Evolutionary conservation across 2,113 vertebrate genomes (phyloP).

Genomic region (Crypturellus undulatus): DNA sequence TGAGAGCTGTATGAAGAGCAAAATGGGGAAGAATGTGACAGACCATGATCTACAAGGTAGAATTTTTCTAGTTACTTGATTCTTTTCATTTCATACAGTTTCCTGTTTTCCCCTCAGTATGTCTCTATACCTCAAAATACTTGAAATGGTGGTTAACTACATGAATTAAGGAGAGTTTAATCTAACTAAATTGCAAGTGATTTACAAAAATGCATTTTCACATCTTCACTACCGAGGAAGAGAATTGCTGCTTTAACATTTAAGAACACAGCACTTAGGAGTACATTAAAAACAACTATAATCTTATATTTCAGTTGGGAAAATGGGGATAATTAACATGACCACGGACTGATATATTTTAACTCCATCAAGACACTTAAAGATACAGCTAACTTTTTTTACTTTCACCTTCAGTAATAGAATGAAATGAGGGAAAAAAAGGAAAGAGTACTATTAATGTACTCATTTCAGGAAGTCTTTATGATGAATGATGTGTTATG

Average conservation of each 20-base stretch:
- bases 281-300: conserved; percentile 25
- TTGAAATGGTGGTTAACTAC: conserved; percentile 8
- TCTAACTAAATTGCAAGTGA: conserved; percentile 37
- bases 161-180: neutral
- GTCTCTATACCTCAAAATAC: neutral
- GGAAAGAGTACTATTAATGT: neutral
- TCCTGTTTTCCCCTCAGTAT: neutral
- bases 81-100: neutral
- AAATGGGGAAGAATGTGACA: neutral
- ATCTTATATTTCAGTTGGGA: neutral
- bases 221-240: neutral
- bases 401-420: neutral
- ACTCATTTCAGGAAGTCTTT: neutral
- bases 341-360: neutral
- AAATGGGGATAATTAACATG: conserved; percentile 31
- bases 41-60: neutral
- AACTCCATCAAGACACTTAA: neutral
- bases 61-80: neutral
- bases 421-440: neutral
- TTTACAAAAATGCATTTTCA: conserved; percentile 22
- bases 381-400: neutral
- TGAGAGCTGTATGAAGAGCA: neutral
- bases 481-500: neutral
- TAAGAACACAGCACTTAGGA: conserved; percentile 1
- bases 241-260: conserved; percentile 22